These are phyloP conservation scores for Dendrocincla fuliginosa DNA, from an alignment of 2,797 vertebrate genomes.

Conservation along the genomic window DNA sequence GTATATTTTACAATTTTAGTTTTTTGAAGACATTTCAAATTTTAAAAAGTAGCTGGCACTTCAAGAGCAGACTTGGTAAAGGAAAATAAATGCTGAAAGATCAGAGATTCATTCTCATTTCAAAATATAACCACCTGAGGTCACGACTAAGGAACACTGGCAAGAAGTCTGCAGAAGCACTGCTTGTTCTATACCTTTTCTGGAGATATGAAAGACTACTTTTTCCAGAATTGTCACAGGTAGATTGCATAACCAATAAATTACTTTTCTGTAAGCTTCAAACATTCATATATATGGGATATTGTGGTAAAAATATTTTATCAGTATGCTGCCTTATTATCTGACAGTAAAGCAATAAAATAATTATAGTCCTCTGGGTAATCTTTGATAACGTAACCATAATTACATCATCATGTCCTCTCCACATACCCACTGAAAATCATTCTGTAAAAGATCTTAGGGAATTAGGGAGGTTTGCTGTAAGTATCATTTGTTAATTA, in stretches of 20 bases:
- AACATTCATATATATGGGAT: not conserved
- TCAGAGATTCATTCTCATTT: not conserved
- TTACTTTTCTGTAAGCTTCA: not conserved
- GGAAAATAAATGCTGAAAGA: not conserved
- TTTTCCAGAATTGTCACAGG: not conserved
- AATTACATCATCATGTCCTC: not conserved
- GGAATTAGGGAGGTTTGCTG: not conserved
- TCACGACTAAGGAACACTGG: not conserved
- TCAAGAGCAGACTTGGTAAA: not conserved
- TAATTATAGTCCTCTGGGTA: not conserved
- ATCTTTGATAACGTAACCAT: not conserved
- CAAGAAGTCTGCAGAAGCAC: not conserved
- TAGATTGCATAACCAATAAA: not conserved
- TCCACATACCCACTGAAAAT: not conserved
- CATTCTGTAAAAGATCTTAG: not conserved
- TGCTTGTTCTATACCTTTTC: not conserved
- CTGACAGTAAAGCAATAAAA: not conserved
- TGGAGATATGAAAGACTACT: not conserved
- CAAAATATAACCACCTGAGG: not conserved
- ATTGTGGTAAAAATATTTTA: not conserved
- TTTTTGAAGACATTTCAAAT: not conserved
- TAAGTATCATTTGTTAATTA: not conserved
- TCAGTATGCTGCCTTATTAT: not conserved
- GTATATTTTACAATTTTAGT: not conserved
- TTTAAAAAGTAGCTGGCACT: not conserved